Conservation (phyloP, 1,140 invertebrate genomes). For the Anoplophora glabripennis region DNA sequence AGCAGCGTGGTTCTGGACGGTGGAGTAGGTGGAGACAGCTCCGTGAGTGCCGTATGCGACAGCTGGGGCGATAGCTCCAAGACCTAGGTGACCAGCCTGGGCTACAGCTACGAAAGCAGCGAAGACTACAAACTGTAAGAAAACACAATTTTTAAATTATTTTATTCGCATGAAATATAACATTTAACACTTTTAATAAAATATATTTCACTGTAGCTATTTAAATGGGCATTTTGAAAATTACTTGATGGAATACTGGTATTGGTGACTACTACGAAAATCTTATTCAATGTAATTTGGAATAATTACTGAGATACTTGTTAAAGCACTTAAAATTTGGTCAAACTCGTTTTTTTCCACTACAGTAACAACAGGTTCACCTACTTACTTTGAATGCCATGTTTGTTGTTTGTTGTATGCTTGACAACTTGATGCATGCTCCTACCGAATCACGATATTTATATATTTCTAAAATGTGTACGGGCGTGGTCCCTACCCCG, state of each 20-base stretch:
- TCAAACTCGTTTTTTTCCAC: too few relatives aligned
- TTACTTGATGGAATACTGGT: background rate
- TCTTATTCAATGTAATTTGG: too few relatives aligned
- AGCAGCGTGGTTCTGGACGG: conserved; percentile 8
- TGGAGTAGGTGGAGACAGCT: background rate
- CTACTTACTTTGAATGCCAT: conserved; percentile 13
- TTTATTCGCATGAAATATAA: too few relatives aligned
- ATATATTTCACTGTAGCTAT: too few relatives aligned
- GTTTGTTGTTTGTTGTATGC: background rate
- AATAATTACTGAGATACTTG: too few relatives aligned
- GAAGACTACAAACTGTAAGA: conserved; percentile 51
- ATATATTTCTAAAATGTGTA: conserved; percentile 2
- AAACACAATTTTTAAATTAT: conserved; percentile 14
- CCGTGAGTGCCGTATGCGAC: conserved; percentile 2
- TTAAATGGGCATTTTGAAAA: background rate
- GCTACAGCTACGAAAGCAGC: conserved; percentile 50
- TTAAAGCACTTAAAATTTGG: too few relatives aligned
- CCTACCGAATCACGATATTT: background rate
- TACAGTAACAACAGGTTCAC: too few relatives aligned
- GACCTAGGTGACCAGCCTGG: conserved; percentile 40
- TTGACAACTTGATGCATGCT: background rate
- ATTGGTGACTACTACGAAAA: background rate
- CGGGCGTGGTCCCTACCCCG: conserved; percentile 2
- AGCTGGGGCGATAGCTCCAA: background rate
- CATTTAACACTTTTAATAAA: too few relatives aligned